Evolutionary conservation across 2,113 vertebrate species (phyloP).

Genomic region (Mesembrinibis cayennensis): DNA sequence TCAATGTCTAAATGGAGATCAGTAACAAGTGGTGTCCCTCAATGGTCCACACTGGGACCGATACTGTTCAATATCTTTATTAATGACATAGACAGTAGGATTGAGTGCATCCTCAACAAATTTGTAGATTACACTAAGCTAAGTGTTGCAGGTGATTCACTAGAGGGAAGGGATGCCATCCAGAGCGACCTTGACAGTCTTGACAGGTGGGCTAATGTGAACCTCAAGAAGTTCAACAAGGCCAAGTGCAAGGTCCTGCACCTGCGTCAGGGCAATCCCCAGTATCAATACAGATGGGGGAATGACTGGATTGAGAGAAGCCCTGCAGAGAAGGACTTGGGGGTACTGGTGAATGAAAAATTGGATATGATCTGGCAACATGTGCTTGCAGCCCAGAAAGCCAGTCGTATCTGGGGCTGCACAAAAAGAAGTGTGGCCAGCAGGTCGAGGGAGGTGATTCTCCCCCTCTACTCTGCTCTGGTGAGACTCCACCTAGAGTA

Average conservation of each 20-base stretch:
- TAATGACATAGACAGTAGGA: neutral
- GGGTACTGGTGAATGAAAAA: neutral
- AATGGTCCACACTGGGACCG: neutral
- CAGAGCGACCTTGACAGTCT: neutral
- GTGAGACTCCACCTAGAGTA: neutral
- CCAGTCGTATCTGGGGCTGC: neutral
- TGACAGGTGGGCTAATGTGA: neutral
- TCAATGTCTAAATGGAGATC: neutral
- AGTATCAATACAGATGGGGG: rapidly evolving
- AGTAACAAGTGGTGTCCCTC: neutral
- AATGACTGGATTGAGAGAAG: neutral
- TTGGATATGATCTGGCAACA: neutral
- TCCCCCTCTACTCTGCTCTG: rapidly evolving
- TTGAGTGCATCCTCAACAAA: neutral
- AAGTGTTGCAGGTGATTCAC: neutral
- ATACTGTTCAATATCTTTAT: neutral
- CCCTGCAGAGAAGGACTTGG: neutral
- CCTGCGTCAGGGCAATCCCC: rapidly evolving
- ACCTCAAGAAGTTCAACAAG: neutral
- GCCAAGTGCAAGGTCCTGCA: neutral
- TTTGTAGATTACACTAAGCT: neutral
- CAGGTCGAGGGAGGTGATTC: neutral
- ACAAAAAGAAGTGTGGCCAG: neutral
- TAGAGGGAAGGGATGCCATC: too few species aligned
- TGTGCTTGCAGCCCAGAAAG: neutral